Percentiles rank a stretch among this genome's conserved stretches.
These are phyloP conservation scores for Procambarus clarkii DNA, from an alignment of 1,140 invertebrate species.

Conservation along the genomic window DNA sequence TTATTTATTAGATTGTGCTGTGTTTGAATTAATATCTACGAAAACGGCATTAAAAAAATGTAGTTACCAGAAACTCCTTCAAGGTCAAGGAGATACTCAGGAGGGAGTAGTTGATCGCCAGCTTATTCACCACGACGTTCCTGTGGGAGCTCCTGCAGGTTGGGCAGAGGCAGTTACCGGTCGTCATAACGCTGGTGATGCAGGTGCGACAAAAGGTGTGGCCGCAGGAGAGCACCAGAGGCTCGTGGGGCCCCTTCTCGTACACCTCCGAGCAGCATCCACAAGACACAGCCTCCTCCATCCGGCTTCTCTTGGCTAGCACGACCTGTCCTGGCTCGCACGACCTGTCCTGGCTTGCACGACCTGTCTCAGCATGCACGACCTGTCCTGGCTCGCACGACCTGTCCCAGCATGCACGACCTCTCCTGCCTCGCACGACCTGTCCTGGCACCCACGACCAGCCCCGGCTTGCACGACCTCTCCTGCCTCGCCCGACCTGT, in stretches of 20 bases:
- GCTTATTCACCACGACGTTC: constrained; percentile 2
- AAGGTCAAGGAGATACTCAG: no score
- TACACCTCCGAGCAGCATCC: constrained; percentile 26
- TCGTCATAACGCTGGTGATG: background rate
- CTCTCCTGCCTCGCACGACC: no score
- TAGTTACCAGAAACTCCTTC: no score
- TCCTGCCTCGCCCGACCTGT: no score
- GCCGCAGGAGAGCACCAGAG: constrained; percentile 36
- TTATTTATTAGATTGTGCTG: no score
- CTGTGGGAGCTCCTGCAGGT: constrained; percentile 19
- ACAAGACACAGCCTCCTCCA: constrained; percentile 29
- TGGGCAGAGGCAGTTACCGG: constrained; percentile 2
- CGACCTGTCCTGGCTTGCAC: background rate
- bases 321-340: no score
- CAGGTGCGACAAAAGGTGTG: constrained; percentile 45
- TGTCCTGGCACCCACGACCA: background rate
- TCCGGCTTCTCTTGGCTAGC: background rate
- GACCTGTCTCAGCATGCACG: background rate
- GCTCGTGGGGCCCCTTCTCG: background rate
- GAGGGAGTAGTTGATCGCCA: constrained; percentile 24
- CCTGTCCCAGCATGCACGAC: no score
- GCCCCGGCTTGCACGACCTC: background rate
- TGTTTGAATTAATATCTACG: no score
- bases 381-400: no score
- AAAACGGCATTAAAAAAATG: no score